A percentile compares a stretch with the other conserved stretches of the same genome.
Conservation (phyloP, 1,140 invertebrate genomes). For the Rhopalosiphum padi region DNA sequence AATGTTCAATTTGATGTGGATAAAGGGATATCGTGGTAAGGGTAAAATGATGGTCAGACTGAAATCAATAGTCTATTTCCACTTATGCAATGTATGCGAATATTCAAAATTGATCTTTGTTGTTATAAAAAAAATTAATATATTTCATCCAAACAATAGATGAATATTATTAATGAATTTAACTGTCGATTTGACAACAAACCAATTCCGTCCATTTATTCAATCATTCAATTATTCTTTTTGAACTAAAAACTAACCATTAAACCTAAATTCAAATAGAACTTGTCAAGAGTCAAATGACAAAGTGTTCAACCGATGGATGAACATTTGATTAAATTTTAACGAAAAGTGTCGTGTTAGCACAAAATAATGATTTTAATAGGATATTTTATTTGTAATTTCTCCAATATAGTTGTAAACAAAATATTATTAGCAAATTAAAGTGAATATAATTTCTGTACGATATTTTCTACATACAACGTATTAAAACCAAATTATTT, state of each 20-base stretch:
- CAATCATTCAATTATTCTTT: neutral
- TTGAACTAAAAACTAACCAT: neutral
- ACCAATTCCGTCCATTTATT: neutral
- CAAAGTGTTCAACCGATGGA: neutral
- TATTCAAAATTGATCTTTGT: neutral
- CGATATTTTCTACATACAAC: no score
- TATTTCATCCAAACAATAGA: slow-evolving; percentile 27
- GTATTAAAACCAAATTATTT: neutral
- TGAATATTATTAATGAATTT: slow-evolving; percentile 30
- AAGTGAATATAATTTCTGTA: no score
- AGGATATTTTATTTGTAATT: neutral
- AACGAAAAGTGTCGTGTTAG: neutral
- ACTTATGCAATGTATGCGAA: neutral
- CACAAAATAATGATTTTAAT: neutral
- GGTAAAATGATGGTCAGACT: neutral
- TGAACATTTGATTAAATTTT: neutral
- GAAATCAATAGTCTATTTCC: slow-evolving; percentile 19
- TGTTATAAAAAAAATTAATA: neutral
- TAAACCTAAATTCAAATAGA: slow-evolving; percentile 16
- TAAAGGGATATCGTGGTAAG: neutral
- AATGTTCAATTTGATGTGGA: neutral
- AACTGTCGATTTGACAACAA: neutral
- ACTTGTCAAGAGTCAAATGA: neutral
- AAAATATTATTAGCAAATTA: no score
- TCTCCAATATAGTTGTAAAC: neutral